Evolutionary conservation across 1,140 invertebrate species (phyloP), one percentile per base, ranked within the genome.

Genomic region (Cylas formicarius): DNA sequence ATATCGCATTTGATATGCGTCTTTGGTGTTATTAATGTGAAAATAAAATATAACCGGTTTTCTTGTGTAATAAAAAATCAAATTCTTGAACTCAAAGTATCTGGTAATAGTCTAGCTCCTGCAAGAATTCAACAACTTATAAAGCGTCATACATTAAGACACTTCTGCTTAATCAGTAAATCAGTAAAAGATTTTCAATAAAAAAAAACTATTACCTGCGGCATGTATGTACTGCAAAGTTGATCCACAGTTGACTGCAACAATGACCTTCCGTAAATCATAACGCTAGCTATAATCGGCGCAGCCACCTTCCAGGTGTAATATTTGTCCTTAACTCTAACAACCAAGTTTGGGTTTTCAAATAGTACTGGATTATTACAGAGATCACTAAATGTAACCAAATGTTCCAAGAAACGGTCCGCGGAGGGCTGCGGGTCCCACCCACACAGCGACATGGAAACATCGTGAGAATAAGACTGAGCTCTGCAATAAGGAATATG

Each of bases 271-370:
- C 90, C 79, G 71, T 85, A 97, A 43, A 83, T 78, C 16, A 89
- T 75, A 24, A 86, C 71, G 34, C 85, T 87, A 57, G 95, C 76
- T 44, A 97, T 74, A 54, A 93, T 81, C 9, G 92, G 87, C 45
- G 82, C 84, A 44, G 91, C 92, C 27, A 82, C 80, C 38, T 79
- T 67, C 90, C 92, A 96, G 58, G 83, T 89, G 69, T 90, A 87
- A 67, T 80, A 88, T 70, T 91, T 89, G 44, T 82, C 82, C 57
- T 82, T 84, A 22, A 97, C 78, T 60, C 87, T 81, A 46, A 95
- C 82, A 13, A 96, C 83, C 38, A 97, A 73, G 61, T 87, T 84
- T 14, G 88, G 86, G 67, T 90, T 84, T 41, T 82, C 76, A 29
- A 90, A 75, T 29, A 94, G 63, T 45, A 74, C 75, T 23, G 88